Percentiles rank a stretch among this genome's conserved stretches.
phyloP scores from a whole-genome alignment of 2,113 vertebrate genomes.

The Cebidichthys violaceus region DNA sequence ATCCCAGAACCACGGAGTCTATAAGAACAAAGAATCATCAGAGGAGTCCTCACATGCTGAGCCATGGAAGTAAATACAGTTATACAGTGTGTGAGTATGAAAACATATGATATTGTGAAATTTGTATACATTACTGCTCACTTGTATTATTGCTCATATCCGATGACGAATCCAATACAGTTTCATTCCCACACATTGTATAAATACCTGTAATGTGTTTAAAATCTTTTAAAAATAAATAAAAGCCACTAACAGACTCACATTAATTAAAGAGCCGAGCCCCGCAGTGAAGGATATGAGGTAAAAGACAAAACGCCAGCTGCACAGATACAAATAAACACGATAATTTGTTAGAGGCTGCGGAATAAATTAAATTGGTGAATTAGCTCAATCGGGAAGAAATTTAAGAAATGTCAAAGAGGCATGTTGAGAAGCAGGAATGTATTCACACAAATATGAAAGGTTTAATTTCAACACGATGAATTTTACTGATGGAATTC shows the following conservation, averaged over 20 bases:
- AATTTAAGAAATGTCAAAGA: background rate
- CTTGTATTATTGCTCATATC: background rate
- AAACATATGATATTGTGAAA: background rate
- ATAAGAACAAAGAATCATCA: slow-evolving; percentile 38
- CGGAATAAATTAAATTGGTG: background rate
- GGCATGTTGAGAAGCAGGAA: background rate
- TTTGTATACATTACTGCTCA: background rate
- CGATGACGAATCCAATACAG: background rate
- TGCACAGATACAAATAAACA: slow-evolving; percentile 67
- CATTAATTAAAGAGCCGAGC: slow-evolving; percentile 85
- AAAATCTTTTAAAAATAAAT: background rate
- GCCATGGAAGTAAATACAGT: background rate
- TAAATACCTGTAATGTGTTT: background rate
- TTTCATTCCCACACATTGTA: background rate
- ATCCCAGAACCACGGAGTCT: slow-evolving; percentile 95
- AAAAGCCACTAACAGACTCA: slow-evolving; percentile 81
- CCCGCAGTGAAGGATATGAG: slow-evolving; percentile 85
- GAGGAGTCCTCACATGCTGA: background rate
- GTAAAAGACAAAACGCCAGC: slow-evolving; percentile 93
- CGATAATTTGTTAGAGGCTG: background rate
- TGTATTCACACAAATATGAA: background rate
- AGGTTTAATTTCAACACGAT: background rate
- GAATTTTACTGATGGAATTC: background rate
- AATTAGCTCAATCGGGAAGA: background rate
- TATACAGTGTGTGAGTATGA: background rate